These are phyloP conservation scores for Phengaris arion DNA, from an alignment of 2,888 invertebrate species.

Conservation along the genomic window DNA sequence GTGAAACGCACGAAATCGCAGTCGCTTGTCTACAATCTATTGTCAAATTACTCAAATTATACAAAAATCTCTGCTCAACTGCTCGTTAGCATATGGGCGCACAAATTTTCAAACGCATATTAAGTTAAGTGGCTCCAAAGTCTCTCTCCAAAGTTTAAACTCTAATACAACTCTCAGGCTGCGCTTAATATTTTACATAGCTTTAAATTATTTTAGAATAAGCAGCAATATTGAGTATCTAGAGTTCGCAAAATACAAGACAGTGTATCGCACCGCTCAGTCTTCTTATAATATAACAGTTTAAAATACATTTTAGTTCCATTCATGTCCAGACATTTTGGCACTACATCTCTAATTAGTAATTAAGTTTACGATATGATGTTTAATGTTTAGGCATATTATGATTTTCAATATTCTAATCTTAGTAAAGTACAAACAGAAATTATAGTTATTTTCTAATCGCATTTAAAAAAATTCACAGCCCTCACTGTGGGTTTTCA, in stretches of 20 bases:
- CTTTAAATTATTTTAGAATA: not conserved
- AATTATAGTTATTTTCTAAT: not conserved
- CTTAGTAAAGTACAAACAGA: too few species aligned
- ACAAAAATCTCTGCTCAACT: too few species aligned
- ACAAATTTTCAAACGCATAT: not conserved
- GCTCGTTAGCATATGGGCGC: too few species aligned
- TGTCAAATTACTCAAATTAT: too few species aligned
- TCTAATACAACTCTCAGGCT: not conserved
- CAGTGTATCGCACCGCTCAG: not conserved
- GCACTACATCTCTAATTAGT: not conserved
- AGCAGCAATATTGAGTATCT: not conserved
- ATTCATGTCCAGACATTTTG: conserved; percentile 2
- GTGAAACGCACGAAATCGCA: too few species aligned
- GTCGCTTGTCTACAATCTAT: too few species aligned
- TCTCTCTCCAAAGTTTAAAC: not conserved
- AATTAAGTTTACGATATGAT: conserved; percentile 4
- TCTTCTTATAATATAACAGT: not conserved
- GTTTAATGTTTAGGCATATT: not conserved
- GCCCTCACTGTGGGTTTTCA: not conserved
- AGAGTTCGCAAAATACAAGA: not conserved
- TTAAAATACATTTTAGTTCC: not conserved
- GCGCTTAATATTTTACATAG: not conserved
- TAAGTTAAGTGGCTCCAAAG: not conserved
- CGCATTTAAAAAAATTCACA: not conserved
- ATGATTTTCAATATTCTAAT: not conserved